Evolutionary conservation across 2,113 vertebrate genomes (phyloP).

Genomic region (Lutjanus erythropterus): DNA sequence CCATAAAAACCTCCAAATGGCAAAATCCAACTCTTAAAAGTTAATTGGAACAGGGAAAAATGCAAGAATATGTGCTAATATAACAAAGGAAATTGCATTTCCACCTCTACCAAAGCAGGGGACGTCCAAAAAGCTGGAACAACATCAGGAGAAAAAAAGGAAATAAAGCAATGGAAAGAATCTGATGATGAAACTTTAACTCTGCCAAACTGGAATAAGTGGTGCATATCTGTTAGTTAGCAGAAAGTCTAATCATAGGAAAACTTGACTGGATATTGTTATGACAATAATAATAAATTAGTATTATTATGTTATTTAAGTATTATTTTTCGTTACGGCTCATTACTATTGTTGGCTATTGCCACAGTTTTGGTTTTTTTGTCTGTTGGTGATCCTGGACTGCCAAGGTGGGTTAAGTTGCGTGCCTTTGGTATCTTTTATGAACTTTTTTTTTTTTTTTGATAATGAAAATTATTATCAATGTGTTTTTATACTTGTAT

Average conservation of each 20-base stretch:
- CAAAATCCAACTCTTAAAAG: background rate
- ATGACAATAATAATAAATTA: conserved; percentile 84
- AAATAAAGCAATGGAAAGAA: conserved; percentile 66
- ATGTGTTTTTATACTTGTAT: conserved; percentile 94
- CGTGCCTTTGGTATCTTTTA: conserved; percentile 85
- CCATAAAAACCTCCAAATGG: background rate
- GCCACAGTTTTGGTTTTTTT: conserved; percentile 82
- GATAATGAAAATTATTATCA: conserved; percentile 93
- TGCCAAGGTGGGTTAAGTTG: conserved; percentile 82
- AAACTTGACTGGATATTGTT: conserved; percentile 98
- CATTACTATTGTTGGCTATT: conserved; percentile 79
- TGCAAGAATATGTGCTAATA: conserved; percentile 24
- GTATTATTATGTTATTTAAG: conserved; percentile 89
- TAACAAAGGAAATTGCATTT: conserved; percentile 12
- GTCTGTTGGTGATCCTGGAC: conserved; percentile 80
- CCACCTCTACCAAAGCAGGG: conserved; percentile 52
- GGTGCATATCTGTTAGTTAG: conserved; percentile 84
- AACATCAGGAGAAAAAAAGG: conserved; percentile 32
- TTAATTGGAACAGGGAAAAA: conserved; percentile 2
- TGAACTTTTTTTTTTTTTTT: conserved; percentile 74
- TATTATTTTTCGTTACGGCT: conserved; percentile 90
- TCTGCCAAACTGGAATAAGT: conserved; percentile 96
- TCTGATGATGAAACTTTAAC: conserved; percentile 80
- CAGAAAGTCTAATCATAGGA: conserved; percentile 90
- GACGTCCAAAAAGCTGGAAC: conserved; percentile 50